Evolutionary conservation across 2,888 invertebrate species (phyloP), one percentile per base, ranked within the genome.

Genomic region (Agrotis ipsilon): DNA sequence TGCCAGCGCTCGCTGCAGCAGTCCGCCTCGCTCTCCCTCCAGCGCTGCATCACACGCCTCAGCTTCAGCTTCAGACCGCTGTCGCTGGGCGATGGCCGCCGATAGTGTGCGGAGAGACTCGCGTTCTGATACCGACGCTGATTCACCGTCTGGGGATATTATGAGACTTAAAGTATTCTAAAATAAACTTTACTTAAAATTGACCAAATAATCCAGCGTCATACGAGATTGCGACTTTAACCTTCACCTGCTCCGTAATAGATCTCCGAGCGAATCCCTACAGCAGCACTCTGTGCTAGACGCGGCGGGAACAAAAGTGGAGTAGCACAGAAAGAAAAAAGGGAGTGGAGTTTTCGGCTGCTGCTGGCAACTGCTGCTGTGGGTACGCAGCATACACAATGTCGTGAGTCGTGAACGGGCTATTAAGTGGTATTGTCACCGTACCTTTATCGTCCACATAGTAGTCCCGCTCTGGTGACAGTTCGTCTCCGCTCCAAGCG

Each of bases 41-140:
- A 88, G 74, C 72, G 72, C 80, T 0, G 32, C 77, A 0, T 68
- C 91, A 94, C 84, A 91, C 94, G 85, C 91, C 91, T 90, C 90
- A 94, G 96, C 97, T 88, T 96, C 97, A 59, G 96, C 96, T 88
- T 97, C 97, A 75, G 97, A 96, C 81, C 97, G 97, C 87, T 98
- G 98, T 1, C 98, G 97, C 88, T 97, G 97, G 61, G 97, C 96
- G 88, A 98, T 98, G 65, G 98, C 98, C 84, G 98, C 98, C 0
- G 98, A 98, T 13, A 98, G 93, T 91, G 97, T 98, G 86, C 98
- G 98, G 54, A 98, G 96, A 54, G 98, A 98, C 87, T 98, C 98
- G 82, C 97, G 96, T 83, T 96, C 96, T 11, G 95, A 94, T 84
- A 83, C 96, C 75, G 91, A 93, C 13, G 86, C 91, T 0, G 92